Evolutionary conservation across 2,888 invertebrate genomes (phyloP).

Genomic region (Synergus japonicus): DNA sequence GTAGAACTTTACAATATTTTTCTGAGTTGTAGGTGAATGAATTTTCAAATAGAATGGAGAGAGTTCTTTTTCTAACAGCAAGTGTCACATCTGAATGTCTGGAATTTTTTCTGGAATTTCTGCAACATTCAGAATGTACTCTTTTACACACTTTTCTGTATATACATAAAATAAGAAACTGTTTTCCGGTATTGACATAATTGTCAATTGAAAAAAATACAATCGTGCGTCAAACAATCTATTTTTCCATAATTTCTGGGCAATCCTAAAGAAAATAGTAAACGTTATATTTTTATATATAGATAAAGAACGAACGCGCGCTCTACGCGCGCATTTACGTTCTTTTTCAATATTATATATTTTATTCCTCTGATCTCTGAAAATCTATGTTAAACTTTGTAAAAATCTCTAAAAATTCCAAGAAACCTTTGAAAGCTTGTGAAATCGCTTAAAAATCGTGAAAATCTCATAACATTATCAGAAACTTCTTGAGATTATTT

Average conservation of each 20-base stretch:
- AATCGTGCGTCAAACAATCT: neutral
- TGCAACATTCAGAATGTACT: neutral
- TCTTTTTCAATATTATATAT: too few relatives aligned
- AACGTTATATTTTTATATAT: too few relatives aligned
- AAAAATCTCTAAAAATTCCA: too few relatives aligned
- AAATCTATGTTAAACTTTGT: too few relatives aligned
- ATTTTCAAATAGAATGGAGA: neutral
- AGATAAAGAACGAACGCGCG: too few relatives aligned
- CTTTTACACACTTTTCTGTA: neutral
- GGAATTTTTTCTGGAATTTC: too few relatives aligned
- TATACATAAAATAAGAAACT: neutral
- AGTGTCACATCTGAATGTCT: neutral
- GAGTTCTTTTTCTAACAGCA: neutral
- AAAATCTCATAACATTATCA: too few relatives aligned
- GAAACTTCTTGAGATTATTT: too few relatives aligned
- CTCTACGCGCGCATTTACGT: too few relatives aligned
- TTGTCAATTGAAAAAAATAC: conserved; percentile 14
- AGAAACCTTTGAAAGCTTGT: too few relatives aligned
- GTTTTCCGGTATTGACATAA: conserved; percentile 1
- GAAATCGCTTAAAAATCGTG: too few relatives aligned
- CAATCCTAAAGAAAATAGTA: neutral
- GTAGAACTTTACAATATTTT: neutral
- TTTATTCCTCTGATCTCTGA: too few relatives aligned
- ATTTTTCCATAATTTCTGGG: neutral
- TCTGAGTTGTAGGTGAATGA: neutral